Evolutionary conservation across 2,888 invertebrate species (phyloP).

Genomic region (Willowsia nigromaculata): DNA sequence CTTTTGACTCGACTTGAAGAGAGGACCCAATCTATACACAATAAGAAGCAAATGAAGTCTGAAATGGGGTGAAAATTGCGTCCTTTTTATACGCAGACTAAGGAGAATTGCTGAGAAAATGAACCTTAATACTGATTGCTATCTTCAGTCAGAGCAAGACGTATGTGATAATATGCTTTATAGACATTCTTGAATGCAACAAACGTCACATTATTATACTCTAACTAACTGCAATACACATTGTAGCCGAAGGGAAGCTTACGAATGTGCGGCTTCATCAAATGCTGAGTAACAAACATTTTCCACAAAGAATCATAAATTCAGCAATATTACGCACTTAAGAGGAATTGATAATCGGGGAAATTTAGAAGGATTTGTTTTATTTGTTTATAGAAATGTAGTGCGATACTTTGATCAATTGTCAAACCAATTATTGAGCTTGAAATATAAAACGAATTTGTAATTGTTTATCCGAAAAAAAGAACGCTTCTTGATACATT

Average conservation of each 20-base stretch:
- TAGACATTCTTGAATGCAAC: neutral
- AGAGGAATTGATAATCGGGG: too few relatives aligned
- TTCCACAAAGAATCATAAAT: neutral
- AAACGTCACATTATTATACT: neutral
- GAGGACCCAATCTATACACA: slow-evolving; percentile 71
- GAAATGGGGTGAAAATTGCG: slow-evolving; percentile 79
- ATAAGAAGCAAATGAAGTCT: slow-evolving; percentile 79
- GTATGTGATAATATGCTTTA: neutral
- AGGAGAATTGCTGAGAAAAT: slow-evolving; percentile 73
- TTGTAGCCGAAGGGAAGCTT: neutral
- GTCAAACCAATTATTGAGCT: too few relatives aligned
- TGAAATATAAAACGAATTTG: too few relatives aligned
- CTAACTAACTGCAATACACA: neutral
- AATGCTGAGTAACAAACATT: neutral
- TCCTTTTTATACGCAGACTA: slow-evolving; percentile 55
- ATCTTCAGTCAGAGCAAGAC: slow-evolving; percentile 49
- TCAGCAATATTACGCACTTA: too few relatives aligned
- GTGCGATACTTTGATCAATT: too few relatives aligned
- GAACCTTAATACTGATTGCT: slow-evolving; percentile 76
- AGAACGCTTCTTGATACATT: too few relatives aligned
- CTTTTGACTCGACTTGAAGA: slow-evolving; percentile 56
- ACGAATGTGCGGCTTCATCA: neutral
- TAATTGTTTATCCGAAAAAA: too few relatives aligned
- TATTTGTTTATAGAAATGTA: too few relatives aligned
- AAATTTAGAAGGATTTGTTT: too few relatives aligned